Conservation (phyloP, 1,140 invertebrate genomes). For the Protaetia brevitarsis region DNA sequence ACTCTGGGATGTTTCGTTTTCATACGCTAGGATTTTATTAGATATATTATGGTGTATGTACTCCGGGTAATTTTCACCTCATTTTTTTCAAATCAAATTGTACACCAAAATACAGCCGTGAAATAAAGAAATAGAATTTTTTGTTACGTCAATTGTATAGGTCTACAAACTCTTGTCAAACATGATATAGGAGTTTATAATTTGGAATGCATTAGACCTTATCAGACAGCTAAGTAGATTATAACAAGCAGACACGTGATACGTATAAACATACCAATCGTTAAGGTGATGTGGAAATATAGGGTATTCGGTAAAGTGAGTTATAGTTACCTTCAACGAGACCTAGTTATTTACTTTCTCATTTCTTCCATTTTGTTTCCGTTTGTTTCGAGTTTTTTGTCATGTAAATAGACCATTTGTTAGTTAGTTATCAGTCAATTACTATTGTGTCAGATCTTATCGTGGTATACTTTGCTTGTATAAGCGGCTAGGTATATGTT, state of each 20-base stretch:
- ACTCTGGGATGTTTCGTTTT: too few species aligned
- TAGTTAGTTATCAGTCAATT: slow-evolving; percentile 15
- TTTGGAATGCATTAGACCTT: not conserved
- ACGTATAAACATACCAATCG: not conserved
- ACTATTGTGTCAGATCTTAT: slow-evolving; percentile 12
- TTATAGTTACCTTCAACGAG: not conserved
- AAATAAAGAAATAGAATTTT: too few species aligned
- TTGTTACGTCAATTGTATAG: too few species aligned
- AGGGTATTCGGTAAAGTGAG: not conserved
- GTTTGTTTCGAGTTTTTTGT: not conserved
- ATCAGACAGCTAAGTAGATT: not conserved
- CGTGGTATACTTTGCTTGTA: not conserved
- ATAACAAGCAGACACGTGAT: not conserved
- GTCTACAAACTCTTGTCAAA: not conserved
- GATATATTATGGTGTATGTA: too few species aligned
- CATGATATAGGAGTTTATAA: not conserved
- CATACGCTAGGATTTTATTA: too few species aligned
- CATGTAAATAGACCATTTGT: slow-evolving; percentile 15
- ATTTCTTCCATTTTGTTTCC: not conserved
- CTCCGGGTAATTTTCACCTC: too few species aligned
- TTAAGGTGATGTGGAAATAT: not conserved
- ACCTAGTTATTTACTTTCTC: not conserved
- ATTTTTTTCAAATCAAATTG: too few species aligned
- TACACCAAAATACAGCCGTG: too few species aligned
- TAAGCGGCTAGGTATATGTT: not conserved